phyloP scores from a whole-genome alignment of 2,888 invertebrate species.

The Mimumesa dahlbomi region DNA sequence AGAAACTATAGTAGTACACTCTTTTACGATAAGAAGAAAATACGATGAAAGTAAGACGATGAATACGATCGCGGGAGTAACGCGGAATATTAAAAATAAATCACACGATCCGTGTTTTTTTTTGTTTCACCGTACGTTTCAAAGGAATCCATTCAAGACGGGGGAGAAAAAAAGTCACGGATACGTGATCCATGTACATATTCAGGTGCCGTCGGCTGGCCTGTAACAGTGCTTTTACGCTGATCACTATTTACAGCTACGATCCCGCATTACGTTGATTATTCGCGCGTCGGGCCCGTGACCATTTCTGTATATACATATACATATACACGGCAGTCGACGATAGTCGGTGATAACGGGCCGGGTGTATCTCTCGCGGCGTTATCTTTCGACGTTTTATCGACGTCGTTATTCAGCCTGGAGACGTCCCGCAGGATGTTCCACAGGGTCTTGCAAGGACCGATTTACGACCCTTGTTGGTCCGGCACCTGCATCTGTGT shows the following conservation, averaged over 20 bases:
- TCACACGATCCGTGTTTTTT: too few species aligned
- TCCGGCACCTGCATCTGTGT: slow-evolving; percentile 42
- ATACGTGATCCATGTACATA: neutral
- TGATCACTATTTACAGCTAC: slow-evolving; percentile 68
- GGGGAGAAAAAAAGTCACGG: neutral
- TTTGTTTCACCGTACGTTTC: too few species aligned
- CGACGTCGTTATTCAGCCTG: slow-evolving; percentile 60
- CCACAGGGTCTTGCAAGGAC: slow-evolving; percentile 21
- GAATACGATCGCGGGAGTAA: too few species aligned
- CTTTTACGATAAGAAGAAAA: too few species aligned
- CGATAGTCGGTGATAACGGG: slow-evolving; percentile 43
- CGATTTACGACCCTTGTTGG: slow-evolving; percentile 42
- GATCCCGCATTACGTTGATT: slow-evolving; percentile 62
- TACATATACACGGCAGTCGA: neutral
- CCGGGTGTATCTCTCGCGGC: slow-evolving; percentile 32
- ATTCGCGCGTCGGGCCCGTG: slow-evolving; percentile 37
- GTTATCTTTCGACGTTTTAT: slow-evolving; percentile 63
- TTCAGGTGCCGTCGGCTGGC: neutral
- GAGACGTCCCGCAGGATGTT: slow-evolving; percentile 41
- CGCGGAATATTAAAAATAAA: too few species aligned
- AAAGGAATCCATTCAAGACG: slow-evolving; percentile 2
- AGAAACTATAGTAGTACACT: too few species aligned
- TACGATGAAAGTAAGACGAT: too few species aligned
- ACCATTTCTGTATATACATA: slow-evolving; percentile 3
- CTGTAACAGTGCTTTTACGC: slow-evolving; percentile 47